Conservation (phyloP, 1,140 invertebrate species). For the Microplitis demolitor region DNA sequence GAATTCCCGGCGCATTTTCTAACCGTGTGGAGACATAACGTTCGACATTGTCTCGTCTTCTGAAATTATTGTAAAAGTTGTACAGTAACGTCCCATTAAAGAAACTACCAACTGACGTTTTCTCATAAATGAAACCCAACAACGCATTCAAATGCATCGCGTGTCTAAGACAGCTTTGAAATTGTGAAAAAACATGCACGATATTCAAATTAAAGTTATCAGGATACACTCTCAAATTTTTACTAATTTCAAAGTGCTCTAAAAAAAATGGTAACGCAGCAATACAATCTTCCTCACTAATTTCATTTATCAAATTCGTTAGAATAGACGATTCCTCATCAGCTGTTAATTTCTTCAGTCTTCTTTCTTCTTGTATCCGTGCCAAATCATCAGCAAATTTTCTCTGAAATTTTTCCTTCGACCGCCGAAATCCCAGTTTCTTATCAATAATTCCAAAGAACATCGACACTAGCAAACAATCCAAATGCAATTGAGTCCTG, state of each 20-base stretch:
- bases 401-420: conserved; percentile 34
- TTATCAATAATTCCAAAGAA: conserved; percentile 67
- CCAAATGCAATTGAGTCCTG: conserved; percentile 63
- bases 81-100: conserved; percentile 78
- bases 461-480: conserved; percentile 67
- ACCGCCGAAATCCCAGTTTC: conserved; percentile 54
- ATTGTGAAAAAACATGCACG: conserved; percentile 73
- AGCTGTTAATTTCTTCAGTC: not conserved
- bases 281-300: conserved; percentile 65
- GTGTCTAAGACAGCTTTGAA: conserved; percentile 71
- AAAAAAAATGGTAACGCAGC: conserved; percentile 66
- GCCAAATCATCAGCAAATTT: conserved; percentile 30
- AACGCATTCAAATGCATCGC: conserved; percentile 70
- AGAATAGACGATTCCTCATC: not conserved
- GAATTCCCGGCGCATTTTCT: conserved; percentile 59
- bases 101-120: conserved; percentile 63
- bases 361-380: conserved; percentile 7
- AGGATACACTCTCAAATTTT: conserved; percentile 64
- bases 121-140: conserved; percentile 64
- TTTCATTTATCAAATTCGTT: not conserved
- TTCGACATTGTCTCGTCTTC: conserved; percentile 60
- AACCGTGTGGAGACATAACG: conserved; percentile 62
- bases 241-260: conserved; percentile 68
- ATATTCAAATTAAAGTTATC: conserved; percentile 66
- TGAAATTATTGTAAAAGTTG: conserved; percentile 69